Percentiles rank a stretch among this genome's conserved stretches.
phyloP scores from a whole-genome alignment of 2,113 vertebrate species.

The Equus quagga region DNA sequence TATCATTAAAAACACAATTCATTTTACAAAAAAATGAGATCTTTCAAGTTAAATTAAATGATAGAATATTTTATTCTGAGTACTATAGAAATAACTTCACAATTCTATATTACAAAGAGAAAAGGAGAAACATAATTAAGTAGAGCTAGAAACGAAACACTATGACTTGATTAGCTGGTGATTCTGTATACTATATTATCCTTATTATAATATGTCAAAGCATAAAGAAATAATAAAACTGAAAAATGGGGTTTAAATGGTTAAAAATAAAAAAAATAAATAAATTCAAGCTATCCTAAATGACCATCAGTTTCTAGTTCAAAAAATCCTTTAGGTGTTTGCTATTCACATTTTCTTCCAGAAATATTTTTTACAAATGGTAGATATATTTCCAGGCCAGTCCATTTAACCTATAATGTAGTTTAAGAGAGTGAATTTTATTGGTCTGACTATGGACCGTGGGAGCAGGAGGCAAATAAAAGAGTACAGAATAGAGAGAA shows the following conservation, averaged over 20 bases:
- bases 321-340: not conserved
- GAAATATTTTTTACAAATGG: not conserved
- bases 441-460: not conserved
- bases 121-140: not conserved
- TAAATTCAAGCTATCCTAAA: fast-evolving
- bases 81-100: not conserved
- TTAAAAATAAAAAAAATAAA: not conserved
- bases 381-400: not conserved
- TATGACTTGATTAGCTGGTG: not conserved
- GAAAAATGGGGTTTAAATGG: not conserved
- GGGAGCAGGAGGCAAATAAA: not conserved
- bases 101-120: not conserved
- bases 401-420: not conserved
- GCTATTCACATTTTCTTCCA: not conserved
- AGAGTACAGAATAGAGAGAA: not conserved
- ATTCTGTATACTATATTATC: not conserved
- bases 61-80: not conserved
- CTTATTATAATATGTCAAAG: not conserved
- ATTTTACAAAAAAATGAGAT: not conserved
- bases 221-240: not conserved
- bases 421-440: not conserved
- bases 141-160: not conserved
- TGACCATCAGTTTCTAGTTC: not conserved
- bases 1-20: not conserved
- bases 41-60: constrained; percentile 4